These are phyloP conservation scores for Nomada fabriciana DNA, from an alignment of 2,888 invertebrate genomes.

Conservation along the genomic window DNA sequence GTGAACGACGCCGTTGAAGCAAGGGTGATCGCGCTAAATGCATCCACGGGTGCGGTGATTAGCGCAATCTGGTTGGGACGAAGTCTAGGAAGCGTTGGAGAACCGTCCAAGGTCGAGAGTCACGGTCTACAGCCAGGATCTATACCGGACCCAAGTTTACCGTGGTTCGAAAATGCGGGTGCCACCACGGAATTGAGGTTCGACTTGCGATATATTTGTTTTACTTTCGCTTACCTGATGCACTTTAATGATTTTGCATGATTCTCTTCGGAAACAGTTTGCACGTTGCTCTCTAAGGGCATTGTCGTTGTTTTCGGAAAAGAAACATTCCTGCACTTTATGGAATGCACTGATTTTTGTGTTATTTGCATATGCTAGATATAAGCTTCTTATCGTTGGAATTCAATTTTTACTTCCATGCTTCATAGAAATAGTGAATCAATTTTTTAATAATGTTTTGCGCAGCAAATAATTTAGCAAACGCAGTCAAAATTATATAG, in stretches of 20 bases:
- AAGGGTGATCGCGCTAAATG: conserved; percentile 87
- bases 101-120: conserved; percentile 84
- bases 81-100: conserved; percentile 83
- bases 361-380: too few relatives aligned
- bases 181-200: conserved; percentile 86
- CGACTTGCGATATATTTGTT: conserved; percentile 25
- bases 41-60: conserved; percentile 86
- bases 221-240: conserved; percentile 3
- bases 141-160: conserved; percentile 89
- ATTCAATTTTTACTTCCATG: too few relatives aligned
- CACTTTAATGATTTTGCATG: conserved; percentile 5
- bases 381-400: too few relatives aligned
- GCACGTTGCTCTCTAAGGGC: neutral
- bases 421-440: too few relatives aligned
- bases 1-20: conserved; percentile 87
- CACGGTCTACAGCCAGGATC: conserved; percentile 87
- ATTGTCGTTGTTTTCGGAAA: neutral
- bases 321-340: too few relatives aligned
- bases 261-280: conserved; percentile 9
- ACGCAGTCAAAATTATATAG: too few relatives aligned
- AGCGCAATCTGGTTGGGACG: conserved; percentile 88
- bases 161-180: conserved; percentile 90
- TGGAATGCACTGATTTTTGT: too few relatives aligned
- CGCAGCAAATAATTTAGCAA: too few relatives aligned
- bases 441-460: too few relatives aligned